Evolutionary conservation across 2,888 invertebrate species (phyloP), one percentile per base, ranked within the genome.

Genomic region (Himalopsyche anomala): DNA sequence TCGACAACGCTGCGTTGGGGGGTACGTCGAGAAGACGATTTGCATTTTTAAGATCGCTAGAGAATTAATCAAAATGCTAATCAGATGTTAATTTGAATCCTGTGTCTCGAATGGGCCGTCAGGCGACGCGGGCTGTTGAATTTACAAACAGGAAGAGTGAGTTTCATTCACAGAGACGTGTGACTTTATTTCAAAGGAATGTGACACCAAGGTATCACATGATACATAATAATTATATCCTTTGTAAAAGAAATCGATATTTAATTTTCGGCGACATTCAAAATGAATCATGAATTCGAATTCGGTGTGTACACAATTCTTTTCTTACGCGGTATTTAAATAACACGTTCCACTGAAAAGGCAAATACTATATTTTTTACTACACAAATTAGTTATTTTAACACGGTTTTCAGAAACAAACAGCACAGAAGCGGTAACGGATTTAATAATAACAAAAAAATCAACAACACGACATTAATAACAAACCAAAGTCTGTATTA

Each of bases 51-150:
- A 88, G 87, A 88, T 86, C 88, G 86, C 88, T 88, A 83, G 86
- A 88, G 87, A 87, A 87, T 87, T 88, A 84, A 87, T 87, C 88
- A 86, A 87, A 87, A 88, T 88, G 88, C 88, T 87, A 87, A 88
- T 87, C 80, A 85, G 84, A 87, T 85, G 88, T 84, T 88, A 87
- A 88, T 87, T 80, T 55, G 86, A 79, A 51, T 55, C 74, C 85
- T 38, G 83, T 81, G 62, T 62, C 81, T 84, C 82, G 84, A 80
- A 83, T 80, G 42, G 62, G 85, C 83, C 83, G 85, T 87, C 85
- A 85, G 81, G n/a, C 51, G 80, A 42, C 19, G 51, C 80, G 45
- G 42, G n/a, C 80, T 42, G n/a, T 42, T 42, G 80, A 80, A 74
- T 74, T 74, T 38, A 5, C 74, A 74, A 74, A 36, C 6, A 36